phyloP scores from a whole-genome alignment of 2,113 vertebrate genomes.

The Cercopithecus mona region DNA sequence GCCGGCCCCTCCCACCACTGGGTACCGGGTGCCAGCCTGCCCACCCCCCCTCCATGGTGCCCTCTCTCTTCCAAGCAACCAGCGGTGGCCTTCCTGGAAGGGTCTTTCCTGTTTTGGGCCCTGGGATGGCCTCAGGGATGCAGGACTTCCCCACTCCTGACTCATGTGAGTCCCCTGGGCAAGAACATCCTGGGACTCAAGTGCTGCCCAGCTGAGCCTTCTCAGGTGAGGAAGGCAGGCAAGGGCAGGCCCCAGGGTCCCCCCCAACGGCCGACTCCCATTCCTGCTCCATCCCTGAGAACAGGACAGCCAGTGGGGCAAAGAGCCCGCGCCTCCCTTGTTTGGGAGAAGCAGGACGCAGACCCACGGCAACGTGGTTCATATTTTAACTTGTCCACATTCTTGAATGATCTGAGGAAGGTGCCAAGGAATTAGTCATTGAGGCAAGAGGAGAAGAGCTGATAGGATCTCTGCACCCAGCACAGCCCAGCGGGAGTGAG shows the following conservation, averaged over 20 bases:
- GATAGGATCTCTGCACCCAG: constrained; percentile 49
- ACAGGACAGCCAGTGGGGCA: not conserved
- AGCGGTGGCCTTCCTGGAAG: not conserved
- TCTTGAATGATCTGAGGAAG: constrained; percentile 50
- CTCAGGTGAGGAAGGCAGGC: not conserved
- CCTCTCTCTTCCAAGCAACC: not conserved
- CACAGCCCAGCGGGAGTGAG: not conserved
- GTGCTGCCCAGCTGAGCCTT: not conserved
- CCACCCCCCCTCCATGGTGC: not conserved
- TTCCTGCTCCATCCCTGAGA: not conserved
- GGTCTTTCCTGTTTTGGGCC: not conserved
- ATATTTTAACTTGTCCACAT: constrained; percentile 78
- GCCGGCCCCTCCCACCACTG: not conserved
- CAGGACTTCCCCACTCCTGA: not conserved
- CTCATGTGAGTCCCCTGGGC: accelerated
- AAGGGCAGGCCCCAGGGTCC: too few relatives aligned
- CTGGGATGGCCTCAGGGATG: not conserved
- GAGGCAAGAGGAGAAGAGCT: not conserved
- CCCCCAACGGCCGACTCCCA: too few relatives aligned
- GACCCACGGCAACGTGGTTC: constrained; percentile 48
- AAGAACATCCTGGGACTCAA: not conserved
- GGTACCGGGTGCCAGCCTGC: not conserved
- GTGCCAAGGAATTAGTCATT: constrained; percentile 72
- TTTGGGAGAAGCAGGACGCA: not conserved
- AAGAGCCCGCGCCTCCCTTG: not conserved